Evolutionary conservation across 2,113 vertebrate genomes (phyloP), one percentile per base, ranked within the genome.

Genomic region (Ameiurus melas): DNA sequence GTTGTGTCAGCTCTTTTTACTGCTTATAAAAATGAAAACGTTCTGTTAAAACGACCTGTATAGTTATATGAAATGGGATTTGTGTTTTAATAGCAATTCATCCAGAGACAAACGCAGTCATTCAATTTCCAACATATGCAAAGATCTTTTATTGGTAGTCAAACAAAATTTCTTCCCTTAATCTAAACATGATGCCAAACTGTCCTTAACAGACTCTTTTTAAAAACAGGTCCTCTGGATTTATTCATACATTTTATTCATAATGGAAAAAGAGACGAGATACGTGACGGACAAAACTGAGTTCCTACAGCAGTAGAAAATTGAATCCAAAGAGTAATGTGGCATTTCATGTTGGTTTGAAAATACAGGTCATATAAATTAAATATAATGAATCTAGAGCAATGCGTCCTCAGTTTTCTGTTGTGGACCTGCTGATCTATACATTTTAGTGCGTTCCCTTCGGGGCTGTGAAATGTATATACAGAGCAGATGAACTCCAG

Each of bases 1-100:
- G 83, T 57, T 0, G 6, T 6, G 43, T 92, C 88, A 91, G 89
- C 89, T 58, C 57, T 90, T 91, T 89, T 88, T 85, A 57, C 70
- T 80, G 68, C 25, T 75, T 36, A 84, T 83, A 14, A 55, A 70
- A 73, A 75, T 75, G 3, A 43, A 75, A 77, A 43, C 36, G 2
- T 43, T 79, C 6, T n/a, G 77, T 79, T 53, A n/a, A 79, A 51
- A n/a, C 2, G 3, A 25, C 36, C 13, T 12, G 13, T 43, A 3
- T 75, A 43, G 8, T 73, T 75, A 19, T 20, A 22, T 36, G 19
- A 43, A 25, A 75, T 5, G 9, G 22, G 20, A 51, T 51, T 78
- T 78, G 43, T 25, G 43, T 78, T n/a, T 79, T 55, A 55, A 30
- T 17, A 30, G 75, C 3, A 55, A 79, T 30, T 55, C n/a, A 36